Percentiles rank a stretch among this genome's conserved stretches.
Evolutionary conservation across 2,113 vertebrate species (phyloP).

Genomic region (Crypturellus undulatus): DNA sequence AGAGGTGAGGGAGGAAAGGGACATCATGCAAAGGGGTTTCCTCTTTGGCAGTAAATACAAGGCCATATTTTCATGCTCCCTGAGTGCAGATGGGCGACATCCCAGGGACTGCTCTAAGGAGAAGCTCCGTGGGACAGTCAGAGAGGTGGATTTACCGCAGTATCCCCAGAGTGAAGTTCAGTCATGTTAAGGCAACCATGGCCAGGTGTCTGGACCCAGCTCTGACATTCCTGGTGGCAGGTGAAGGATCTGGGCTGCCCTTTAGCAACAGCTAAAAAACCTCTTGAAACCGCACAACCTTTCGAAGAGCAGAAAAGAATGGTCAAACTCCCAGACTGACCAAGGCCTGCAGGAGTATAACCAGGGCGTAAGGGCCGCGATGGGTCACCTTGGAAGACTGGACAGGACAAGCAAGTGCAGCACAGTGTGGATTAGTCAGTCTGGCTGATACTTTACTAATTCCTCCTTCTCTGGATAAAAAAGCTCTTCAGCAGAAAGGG

Average conservation of each 20-base stretch:
- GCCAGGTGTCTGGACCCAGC: neutral
- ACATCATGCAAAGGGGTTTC: neutral
- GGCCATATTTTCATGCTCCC: neutral
- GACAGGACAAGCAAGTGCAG: neutral
- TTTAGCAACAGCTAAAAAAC: neutral
- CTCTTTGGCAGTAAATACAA: neutral
- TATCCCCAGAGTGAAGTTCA: accelerated
- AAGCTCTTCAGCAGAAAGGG: neutral
- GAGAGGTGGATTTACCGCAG: neutral
- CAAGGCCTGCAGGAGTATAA: neutral
- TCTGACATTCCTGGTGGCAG: neutral
- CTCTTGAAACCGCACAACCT: neutral
- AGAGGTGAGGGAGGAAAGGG: neutral
- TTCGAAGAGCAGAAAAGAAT: neutral
- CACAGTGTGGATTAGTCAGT: neutral
- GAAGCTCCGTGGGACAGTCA: neutral
- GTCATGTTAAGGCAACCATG: neutral
- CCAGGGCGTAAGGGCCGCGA: neutral
- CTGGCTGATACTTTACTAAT: neutral
- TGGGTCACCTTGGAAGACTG: neutral
- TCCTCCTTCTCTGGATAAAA: neutral
- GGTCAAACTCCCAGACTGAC: accelerated
- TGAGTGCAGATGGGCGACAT: accelerated
- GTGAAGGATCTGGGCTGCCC: neutral
- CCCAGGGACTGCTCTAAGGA: neutral